Percentiles rank a stretch among this genome's conserved stretches.
These are phyloP conservation scores for Embiotoca jacksoni DNA, from an alignment of 2,113 vertebrate species.

Conservation along the genomic window DNA sequence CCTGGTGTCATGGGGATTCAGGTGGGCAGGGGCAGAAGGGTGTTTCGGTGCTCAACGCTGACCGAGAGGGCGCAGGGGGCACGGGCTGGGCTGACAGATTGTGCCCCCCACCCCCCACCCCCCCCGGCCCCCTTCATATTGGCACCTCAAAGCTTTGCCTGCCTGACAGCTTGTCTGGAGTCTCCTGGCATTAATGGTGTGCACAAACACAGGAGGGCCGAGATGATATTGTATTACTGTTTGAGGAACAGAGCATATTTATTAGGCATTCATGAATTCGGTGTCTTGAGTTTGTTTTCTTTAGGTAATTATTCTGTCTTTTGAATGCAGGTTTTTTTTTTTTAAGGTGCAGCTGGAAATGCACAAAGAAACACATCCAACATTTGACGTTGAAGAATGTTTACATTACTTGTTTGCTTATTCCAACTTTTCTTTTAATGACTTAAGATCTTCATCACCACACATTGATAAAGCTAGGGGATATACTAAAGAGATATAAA, in stretches of 20 bases:
- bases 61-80: conserved; percentile 56
- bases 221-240: conserved; percentile 12
- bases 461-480: neutral
- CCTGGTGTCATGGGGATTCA: conserved; percentile 66
- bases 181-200: conserved; percentile 43
- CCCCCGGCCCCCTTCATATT: conserved; percentile 40
- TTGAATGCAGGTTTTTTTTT: neutral
- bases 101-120: conserved; percentile 24
- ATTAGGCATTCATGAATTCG: conserved; percentile 21
- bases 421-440: neutral
- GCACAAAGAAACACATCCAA: neutral
- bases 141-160: conserved; percentile 61
- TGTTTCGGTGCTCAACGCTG: conserved; percentile 35
- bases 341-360: neutral
- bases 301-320: neutral
- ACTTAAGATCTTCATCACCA: neutral
- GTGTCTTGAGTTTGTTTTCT: conserved; percentile 11
- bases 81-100: conserved; percentile 77
- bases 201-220: conserved; percentile 15
- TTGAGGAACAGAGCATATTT: conserved; percentile 4
- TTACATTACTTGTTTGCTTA: neutral
- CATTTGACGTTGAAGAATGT: neutral
- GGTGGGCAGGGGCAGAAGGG: conserved; percentile 50
- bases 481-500: neutral
- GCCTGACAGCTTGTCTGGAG: conserved; percentile 64